Percentiles rank a stretch among this genome's conserved stretches.
phyloP scores from a whole-genome alignment of 2,113 vertebrate genomes.

The Oplegnathus fasciatus region DNA sequence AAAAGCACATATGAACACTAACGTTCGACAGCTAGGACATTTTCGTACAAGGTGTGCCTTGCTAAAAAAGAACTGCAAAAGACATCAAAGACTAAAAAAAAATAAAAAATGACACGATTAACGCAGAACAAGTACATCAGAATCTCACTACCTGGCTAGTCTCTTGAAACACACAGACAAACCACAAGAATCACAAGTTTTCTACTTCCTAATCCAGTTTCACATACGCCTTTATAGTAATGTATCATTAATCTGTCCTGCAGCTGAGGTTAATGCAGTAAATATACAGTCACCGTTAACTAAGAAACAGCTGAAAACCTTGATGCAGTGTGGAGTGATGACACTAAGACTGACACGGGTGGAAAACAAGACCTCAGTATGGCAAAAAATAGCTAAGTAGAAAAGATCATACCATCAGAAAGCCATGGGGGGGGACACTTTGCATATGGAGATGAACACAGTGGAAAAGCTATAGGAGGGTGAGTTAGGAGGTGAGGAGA shows the following conservation, averaged over 20 bases:
- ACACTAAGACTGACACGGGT: conserved; percentile 60
- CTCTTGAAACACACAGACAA: conserved; percentile 59
- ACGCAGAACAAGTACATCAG: conserved; percentile 47
- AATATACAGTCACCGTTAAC: conserved; percentile 29
- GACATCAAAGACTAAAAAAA: conserved; percentile 20
- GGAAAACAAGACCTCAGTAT: conserved; percentile 55
- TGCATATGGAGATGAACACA: conserved; percentile 67
- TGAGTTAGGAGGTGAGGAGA: conserved; percentile 37
- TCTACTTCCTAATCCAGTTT: conserved; percentile 43
- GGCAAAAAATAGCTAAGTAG: conserved; percentile 46
- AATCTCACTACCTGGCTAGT: conserved; percentile 37
- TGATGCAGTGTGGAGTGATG: conserved; percentile 57
- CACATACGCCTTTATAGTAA: conserved; percentile 25
- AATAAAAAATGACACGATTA: conserved; percentile 9
- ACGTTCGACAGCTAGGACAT: conserved; percentile 60
- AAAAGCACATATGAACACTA: conserved; percentile 70
- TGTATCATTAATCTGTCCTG: conserved; percentile 43
- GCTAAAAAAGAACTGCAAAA: conserved; percentile 54
- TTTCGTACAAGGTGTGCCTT: conserved; percentile 52
- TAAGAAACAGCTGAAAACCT: conserved; percentile 51
- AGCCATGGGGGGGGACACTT: conserved; percentile 53
- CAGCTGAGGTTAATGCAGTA: conserved; percentile 36
- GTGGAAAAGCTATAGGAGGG: conserved; percentile 38
- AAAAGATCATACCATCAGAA: conserved; percentile 61
- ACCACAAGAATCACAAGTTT: conserved; percentile 56